These are phyloP conservation scores for Dolichopus griseipennis DNA, from an alignment of 2,888 invertebrate species.

Conservation along the genomic window DNA sequence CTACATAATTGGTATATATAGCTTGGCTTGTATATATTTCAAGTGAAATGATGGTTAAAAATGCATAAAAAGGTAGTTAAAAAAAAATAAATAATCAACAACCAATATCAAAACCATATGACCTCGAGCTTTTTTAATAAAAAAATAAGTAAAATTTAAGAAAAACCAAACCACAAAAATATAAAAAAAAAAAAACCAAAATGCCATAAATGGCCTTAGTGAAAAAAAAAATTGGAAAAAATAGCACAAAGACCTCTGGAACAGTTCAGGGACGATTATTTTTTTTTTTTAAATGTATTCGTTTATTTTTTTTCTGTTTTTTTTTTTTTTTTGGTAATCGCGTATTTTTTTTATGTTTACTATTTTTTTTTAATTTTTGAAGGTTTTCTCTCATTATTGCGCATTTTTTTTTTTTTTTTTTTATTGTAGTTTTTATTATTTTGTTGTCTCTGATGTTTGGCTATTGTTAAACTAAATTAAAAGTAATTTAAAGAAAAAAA, in stretches of 20 bases:
- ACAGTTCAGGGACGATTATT: neutral
- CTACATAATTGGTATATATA: too few relatives aligned
- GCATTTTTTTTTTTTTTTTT: too few relatives aligned
- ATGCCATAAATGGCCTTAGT: too few relatives aligned
- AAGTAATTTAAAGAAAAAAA: too few relatives aligned
- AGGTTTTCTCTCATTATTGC: too few relatives aligned
- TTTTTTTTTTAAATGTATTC: neutral
- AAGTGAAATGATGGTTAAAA: neutral
- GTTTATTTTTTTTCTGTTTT: neutral
- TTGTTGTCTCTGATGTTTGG: too few relatives aligned
- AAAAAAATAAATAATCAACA: neutral
- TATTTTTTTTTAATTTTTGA: neutral
- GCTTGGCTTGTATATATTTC: too few relatives aligned
- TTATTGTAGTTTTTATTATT: too few relatives aligned
- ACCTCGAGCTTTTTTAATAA: neutral
- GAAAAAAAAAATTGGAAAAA: neutral
- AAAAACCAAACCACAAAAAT: too few relatives aligned
- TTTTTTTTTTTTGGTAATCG: conserved; percentile 1
- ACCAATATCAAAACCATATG: neutral
- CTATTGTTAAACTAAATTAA: too few relatives aligned
- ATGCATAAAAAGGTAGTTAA: neutral
- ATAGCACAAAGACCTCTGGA: conserved; percentile 3
- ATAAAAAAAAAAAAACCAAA: too few relatives aligned
- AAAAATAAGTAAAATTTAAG: neutral
- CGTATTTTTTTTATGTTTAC: neutral